These are phyloP conservation scores for Sebastes elongatus DNA, from an alignment of 2,797 vertebrate genomes.

Conservation along the genomic window DNA sequence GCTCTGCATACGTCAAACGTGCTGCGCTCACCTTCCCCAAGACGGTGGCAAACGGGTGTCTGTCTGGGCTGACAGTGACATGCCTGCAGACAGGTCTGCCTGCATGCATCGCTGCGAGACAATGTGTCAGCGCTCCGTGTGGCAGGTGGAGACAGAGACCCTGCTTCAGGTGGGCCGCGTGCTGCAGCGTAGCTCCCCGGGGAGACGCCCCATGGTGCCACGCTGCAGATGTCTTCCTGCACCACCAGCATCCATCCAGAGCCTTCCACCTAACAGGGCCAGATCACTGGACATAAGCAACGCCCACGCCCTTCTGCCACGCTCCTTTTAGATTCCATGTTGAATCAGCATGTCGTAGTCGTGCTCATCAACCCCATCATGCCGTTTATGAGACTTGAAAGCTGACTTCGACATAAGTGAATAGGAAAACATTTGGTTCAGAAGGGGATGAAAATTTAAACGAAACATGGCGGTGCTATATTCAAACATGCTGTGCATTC, in stretches of 20 bases:
- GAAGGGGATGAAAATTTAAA: not conserved
- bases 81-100: constrained; percentile 49
- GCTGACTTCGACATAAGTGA: constrained; percentile 15
- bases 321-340: constrained; percentile 45
- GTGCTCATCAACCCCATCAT: constrained; percentile 15
- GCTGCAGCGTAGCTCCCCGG: constrained; percentile 28
- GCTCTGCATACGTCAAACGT: constrained; percentile 20
- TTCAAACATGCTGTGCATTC: not conserved
- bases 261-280: constrained; percentile 50
- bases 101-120: constrained; percentile 45
- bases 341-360: constrained; percentile 50
- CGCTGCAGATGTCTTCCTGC: constrained; percentile 44
- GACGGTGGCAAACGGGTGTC: constrained; percentile 45
- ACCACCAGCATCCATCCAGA: constrained; percentile 32
- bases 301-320: constrained; percentile 65
- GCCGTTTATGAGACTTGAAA: not conserved
- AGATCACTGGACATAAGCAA: constrained; percentile 48
- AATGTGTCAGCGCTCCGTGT: constrained; percentile 47
- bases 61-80: constrained; percentile 48
- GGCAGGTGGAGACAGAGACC: constrained; percentile 56
- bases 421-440: constrained; percentile 23
- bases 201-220: constrained; percentile 6
- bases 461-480: not conserved
- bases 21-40: constrained; percentile 16
- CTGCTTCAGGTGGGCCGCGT: constrained; percentile 56